Base-by-base conservation (phyloP, 2,797 vertebrate genomes). In the Molossus molossus region DNA sequence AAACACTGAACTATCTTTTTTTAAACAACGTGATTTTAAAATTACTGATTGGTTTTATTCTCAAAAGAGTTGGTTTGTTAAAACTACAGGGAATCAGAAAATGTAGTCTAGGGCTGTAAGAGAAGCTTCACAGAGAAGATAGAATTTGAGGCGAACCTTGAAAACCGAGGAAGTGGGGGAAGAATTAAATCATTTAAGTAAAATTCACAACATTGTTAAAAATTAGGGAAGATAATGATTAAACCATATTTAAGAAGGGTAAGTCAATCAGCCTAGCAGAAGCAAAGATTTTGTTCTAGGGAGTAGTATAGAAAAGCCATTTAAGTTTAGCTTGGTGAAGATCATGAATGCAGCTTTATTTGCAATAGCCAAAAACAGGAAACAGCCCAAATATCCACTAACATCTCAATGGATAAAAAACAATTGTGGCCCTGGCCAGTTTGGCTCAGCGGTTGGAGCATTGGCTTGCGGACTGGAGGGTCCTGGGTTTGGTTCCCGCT, bases 21-120 rank as follows among this genome's bases (percentile, higher is more conserved):
- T 82, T 64, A 85, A n/a, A 65, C 83, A 90, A 29, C 2, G 25
- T 90, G 29, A 81, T 53, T 92, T 93, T 87, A 90, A 87, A 94
- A 67, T 76, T 60, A 37, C 9, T 75, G 6, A 13, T 94, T 79
- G 13, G 6, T 73, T 82, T 94, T 58, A 57, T 4, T 85, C 14
- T 93, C 3, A 75, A 94, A 94, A 79, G 20, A 48, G 20, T 57
- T 85, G 5, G 13, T 58, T 86, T 94, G 37, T 77, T 92, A 94
- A 96, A 81, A 87, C 45, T 79, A 18, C 2, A 90, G 21, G 7
- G 62, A 65, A 48, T 62, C 29, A 65, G 37, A 84, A 67, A 86
- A 9, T 40, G 13, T 73, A 15, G 9, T 77, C 18, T 73, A 64
- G 7, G 55, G 18, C 8, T 84, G 12, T n/a, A 72, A 17, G 33